Evolutionary conservation across 2,797 vertebrate genomes (phyloP).

Genomic region (Anas bahamensis): DNA sequence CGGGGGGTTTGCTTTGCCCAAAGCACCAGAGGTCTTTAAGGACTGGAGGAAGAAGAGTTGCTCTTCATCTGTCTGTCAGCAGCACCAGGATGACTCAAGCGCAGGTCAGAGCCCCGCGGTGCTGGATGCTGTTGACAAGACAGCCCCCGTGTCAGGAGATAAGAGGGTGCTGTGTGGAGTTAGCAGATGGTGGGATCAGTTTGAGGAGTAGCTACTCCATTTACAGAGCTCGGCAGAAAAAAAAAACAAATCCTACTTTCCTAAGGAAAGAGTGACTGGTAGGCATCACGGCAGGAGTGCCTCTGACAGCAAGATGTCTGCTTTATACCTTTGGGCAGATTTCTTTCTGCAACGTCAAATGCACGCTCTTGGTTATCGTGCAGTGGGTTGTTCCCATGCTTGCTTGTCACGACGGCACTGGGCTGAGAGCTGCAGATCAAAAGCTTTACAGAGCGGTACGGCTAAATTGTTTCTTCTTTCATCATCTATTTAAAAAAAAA

Average conservation of each 20-base stretch:
- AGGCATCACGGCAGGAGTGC: neutral
- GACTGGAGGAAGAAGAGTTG: neutral
- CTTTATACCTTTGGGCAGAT: neutral
- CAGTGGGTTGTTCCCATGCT: neutral
- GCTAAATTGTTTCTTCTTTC: slow-evolving; percentile 21
- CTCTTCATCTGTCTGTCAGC: neutral
- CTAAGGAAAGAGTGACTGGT: neutral
- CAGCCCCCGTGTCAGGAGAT: neutral
- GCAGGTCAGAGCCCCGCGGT: neutral
- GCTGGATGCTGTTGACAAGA: neutral
- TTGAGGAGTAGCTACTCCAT: neutral
- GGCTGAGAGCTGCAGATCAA: neutral
- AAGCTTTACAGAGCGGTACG: neutral
- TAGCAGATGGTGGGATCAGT: neutral
- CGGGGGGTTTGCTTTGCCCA: neutral
- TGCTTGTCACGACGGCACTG: neutral
- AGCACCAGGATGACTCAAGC: neutral
- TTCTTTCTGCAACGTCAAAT: neutral
- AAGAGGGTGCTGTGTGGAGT: neutral
- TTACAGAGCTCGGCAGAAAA: neutral
- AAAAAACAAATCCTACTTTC: neutral
- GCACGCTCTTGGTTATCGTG: neutral
- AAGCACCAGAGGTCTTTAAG: neutral
- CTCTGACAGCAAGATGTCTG: neutral
- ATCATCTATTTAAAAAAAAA: neutral